Conservation (phyloP, 2,888 invertebrate genomes). For the Andrena bicolor region DNA sequence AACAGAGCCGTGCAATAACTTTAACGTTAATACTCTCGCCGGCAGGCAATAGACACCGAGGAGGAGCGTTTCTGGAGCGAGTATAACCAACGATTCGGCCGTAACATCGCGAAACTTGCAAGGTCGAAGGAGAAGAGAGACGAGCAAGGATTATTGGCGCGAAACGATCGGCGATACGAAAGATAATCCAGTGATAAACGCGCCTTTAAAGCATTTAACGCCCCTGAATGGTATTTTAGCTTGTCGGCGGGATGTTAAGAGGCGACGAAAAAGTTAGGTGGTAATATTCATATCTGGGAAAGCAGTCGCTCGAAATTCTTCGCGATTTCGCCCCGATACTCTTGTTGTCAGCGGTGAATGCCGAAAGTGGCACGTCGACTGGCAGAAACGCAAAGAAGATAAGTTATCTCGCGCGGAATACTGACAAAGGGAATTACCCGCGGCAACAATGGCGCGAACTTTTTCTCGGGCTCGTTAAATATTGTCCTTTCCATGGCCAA, state of each 20-base stretch:
- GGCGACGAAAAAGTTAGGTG: too few relatives aligned
- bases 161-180: neutral
- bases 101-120: constrained; percentile 69
- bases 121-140: neutral
- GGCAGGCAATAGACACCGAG: constrained; percentile 75
- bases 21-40: constrained; percentile 80
- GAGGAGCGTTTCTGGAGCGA: constrained; percentile 72
- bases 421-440: constrained; percentile 52
- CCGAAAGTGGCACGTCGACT: neutral
- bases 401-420: constrained; percentile 44
- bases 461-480: constrained; percentile 44
- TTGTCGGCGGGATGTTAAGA: too few relatives aligned
- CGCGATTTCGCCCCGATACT: neutral
- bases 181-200: constrained; percentile 65
- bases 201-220: too few relatives aligned
- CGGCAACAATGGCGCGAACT: constrained; percentile 41
- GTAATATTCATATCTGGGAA: too few relatives aligned
- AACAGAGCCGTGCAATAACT: constrained; percentile 71
- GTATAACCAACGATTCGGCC: constrained; percentile 70
- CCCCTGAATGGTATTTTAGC: too few relatives aligned
- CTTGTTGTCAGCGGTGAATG: neutral
- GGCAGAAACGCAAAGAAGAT: constrained; percentile 35
- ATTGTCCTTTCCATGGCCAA: constrained; percentile 55
- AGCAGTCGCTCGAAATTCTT: neutral
- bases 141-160: constrained; percentile 17